A percentile compares a stretch with the other conserved stretches of the same genome.
These are phyloP conservation scores for Urocynchramus pylzowi DNA, from an alignment of 2,113 vertebrate genomes.

Conservation along the genomic window DNA sequence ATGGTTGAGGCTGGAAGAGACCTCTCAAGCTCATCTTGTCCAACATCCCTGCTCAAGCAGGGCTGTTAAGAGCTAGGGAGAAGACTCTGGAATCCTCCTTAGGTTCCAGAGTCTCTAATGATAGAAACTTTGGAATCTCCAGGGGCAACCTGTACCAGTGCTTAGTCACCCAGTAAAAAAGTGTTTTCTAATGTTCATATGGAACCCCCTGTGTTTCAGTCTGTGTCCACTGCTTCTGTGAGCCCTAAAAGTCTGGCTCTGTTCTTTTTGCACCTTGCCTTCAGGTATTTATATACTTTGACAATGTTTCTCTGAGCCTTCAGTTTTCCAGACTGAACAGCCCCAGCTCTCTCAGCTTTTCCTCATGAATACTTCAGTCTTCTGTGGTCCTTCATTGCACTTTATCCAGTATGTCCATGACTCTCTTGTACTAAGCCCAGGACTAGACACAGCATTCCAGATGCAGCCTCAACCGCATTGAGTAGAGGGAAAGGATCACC, in stretches of 20 bases:
- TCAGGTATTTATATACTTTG: not conserved
- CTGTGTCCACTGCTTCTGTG: not conserved
- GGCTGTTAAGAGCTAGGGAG: not conserved
- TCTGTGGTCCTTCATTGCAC: not conserved
- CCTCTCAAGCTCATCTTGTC: not conserved
- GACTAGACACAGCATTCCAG: no score
- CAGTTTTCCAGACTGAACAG: not conserved
- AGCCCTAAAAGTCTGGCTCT: not conserved
- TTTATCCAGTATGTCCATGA: not conserved
- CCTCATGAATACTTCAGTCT: fast-evolving
- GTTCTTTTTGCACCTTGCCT: not conserved
- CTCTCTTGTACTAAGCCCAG: no score
- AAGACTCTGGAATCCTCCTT: not conserved
- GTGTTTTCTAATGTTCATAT: not conserved
- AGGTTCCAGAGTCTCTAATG: not conserved
- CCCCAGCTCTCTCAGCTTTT: not conserved
- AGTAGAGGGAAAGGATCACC: not conserved
- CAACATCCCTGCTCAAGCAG: not conserved
- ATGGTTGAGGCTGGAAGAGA: not conserved
- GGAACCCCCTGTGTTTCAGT: not conserved
- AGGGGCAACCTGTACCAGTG: not conserved
- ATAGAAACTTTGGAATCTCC: not conserved
- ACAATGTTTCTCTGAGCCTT: not conserved
- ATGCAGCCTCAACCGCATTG: not conserved
- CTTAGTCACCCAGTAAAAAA: not conserved